Evolutionary conservation across 2,113 vertebrate genomes (phyloP).

Genomic region (Castor canadensis): DNA sequence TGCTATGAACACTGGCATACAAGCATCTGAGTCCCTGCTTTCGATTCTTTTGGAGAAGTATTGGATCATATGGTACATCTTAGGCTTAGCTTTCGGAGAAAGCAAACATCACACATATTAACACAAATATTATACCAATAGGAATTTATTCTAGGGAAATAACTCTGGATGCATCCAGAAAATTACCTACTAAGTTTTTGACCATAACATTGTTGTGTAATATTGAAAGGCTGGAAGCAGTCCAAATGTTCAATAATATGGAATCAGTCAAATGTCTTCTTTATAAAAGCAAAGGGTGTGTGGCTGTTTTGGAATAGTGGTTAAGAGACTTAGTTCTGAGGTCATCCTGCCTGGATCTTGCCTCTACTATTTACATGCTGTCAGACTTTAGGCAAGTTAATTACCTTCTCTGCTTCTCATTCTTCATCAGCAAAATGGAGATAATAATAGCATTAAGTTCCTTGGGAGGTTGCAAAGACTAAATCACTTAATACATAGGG

Average conservation of each 20-base stretch:
- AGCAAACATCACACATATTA: neutral
- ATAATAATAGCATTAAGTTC: slow-evolving; percentile 7
- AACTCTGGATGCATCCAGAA: neutral
- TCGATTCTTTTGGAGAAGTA: neutral
- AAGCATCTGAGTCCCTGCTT: neutral
- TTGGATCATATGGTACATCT: neutral
- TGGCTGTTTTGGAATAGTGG: neutral
- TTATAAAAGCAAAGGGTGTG: slow-evolving; percentile 6
- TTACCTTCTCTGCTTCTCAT: neutral
- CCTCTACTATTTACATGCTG: neutral
- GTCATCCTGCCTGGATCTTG: neutral
- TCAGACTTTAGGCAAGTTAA: neutral
- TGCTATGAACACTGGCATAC: neutral
- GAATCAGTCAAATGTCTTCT: neutral
- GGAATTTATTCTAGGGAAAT: slow-evolving; percentile 4
- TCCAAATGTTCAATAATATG: slow-evolving; percentile 2
- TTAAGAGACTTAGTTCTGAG: neutral
- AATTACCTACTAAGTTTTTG: neutral
- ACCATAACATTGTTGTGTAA: neutral
- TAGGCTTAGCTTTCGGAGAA: slow-evolving; percentile 32
- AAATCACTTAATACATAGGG: neutral
- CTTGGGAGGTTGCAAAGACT: neutral
- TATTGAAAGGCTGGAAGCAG: slow-evolving; percentile 30
- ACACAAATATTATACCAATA: neutral
- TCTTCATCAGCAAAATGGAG: slow-evolving; percentile 34